Evolutionary conservation across 2,888 invertebrate genomes (phyloP).

Genomic region (Lasioglossum villosulum): DNA sequence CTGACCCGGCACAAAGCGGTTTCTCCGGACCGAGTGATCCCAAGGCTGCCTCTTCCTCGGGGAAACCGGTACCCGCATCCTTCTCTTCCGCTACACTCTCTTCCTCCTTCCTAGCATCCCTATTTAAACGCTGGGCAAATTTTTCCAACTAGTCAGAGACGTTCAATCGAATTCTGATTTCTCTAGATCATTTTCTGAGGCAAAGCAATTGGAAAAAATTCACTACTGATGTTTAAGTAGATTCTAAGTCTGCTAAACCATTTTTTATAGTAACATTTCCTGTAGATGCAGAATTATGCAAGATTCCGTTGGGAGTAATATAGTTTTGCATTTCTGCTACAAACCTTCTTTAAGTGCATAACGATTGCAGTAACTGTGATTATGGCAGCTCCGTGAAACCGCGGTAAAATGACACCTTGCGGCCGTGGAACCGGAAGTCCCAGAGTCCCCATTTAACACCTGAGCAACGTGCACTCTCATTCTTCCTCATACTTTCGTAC

Average conservation of each 20-base stretch:
- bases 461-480: not conserved
- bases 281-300: not conserved
- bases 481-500: not conserved
- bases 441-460: not conserved
- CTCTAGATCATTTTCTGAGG: not conserved
- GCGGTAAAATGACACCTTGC: not conserved
- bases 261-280: not conserved
- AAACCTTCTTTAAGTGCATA: not conserved
- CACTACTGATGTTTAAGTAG: not conserved
- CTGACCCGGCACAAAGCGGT: conserved; percentile 52
- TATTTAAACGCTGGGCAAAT: not conserved
- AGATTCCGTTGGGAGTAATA: not conserved
- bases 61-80: conserved; percentile 52
- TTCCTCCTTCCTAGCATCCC: not conserved
- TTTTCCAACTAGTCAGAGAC: not conserved
- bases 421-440: conserved; percentile 15
- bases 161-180: not conserved
- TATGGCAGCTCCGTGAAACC: not conserved
- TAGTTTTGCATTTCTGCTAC: not conserved
- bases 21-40: conserved; percentile 36
- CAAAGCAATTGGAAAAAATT: not conserved
- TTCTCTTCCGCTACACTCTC: not conserved
- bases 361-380: not conserved
- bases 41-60: conserved; percentile 62
- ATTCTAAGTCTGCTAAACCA: not conserved